Percentiles rank a stretch among this genome's conserved stretches.
phyloP scores from a whole-genome alignment of 1,140 invertebrate species.

The Bemisia tabaci region DNA sequence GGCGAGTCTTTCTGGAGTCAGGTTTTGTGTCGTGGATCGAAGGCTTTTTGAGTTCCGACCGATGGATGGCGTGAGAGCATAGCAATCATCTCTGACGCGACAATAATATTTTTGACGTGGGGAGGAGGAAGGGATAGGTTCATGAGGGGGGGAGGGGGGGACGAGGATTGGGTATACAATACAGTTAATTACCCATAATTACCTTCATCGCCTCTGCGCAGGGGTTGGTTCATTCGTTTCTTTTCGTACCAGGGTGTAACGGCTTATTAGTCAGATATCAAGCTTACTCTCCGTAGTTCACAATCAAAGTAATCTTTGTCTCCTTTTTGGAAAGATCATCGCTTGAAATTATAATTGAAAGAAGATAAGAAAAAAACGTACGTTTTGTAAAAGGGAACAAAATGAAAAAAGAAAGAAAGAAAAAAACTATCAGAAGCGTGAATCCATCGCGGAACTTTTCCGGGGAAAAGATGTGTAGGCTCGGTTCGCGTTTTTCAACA shows the following conservation, averaged over 20 bases:
- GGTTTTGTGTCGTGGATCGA: too few species aligned
- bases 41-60: too few species aligned
- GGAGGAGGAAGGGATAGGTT: too few species aligned
- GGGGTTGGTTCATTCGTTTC: not conserved
- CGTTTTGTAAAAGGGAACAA: not conserved
- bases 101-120: not conserved
- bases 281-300: not conserved
- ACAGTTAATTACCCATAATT: not conserved
- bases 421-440: not conserved
- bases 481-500: too few species aligned
- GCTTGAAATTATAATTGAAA: not conserved
- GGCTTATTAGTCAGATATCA: not conserved
- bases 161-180: not conserved
- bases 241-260: not conserved
- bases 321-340: not conserved
- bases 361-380: not conserved
- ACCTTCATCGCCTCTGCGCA: not conserved
- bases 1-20: too few species aligned
- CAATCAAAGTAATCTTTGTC: not conserved
- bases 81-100: not conserved
- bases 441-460: too few species aligned
- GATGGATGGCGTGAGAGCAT: not conserved
- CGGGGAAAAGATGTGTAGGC: too few species aligned
- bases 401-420: not conserved
- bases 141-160: not conserved